phyloP scores from a whole-genome alignment of 2,888 invertebrate genomes.

The Pollenia labialis region DNA sequence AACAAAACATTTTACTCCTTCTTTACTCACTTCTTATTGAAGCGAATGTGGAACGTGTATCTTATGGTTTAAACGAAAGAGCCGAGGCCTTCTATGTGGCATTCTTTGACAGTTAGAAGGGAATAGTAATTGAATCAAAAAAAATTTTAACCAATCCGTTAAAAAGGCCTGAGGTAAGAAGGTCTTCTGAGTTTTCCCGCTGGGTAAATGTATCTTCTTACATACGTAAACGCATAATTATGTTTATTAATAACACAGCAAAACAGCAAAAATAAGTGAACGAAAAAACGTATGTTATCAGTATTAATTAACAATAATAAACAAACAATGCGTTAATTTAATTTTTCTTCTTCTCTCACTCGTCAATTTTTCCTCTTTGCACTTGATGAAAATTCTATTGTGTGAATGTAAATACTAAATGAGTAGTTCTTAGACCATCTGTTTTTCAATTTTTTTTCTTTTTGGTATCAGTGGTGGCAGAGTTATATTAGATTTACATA shows the following conservation, averaged over 20 bases:
- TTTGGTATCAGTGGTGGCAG: neutral
- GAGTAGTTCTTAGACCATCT: neutral
- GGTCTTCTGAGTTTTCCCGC: too few species aligned
- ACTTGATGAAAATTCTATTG: neutral
- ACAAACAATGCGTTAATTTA: conserved; percentile 15
- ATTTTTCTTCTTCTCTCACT: neutral
- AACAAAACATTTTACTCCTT: too few species aligned
- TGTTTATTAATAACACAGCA: conserved; percentile 38
- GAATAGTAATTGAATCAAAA: too few species aligned
- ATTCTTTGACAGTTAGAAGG: too few species aligned
- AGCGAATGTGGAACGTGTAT: neutral
- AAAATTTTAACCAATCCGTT: too few species aligned
- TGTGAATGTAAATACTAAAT: too few species aligned
- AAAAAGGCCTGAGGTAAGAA: too few species aligned
- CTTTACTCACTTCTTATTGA: too few species aligned
- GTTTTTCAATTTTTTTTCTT: neutral
- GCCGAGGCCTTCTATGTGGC: too few species aligned
- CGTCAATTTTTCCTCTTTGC: neutral
- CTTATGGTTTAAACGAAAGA: too few species aligned
- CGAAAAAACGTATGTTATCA: conserved; percentile 6
- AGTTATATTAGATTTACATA: neutral
- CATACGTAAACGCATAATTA: conserved; percentile 16
- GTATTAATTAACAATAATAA: conserved; percentile 48
- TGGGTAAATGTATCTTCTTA: too few species aligned
- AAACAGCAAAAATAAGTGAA: neutral